phyloP scores from a whole-genome alignment of 2,113 vertebrate genomes.

The Corapipo altera region DNA sequence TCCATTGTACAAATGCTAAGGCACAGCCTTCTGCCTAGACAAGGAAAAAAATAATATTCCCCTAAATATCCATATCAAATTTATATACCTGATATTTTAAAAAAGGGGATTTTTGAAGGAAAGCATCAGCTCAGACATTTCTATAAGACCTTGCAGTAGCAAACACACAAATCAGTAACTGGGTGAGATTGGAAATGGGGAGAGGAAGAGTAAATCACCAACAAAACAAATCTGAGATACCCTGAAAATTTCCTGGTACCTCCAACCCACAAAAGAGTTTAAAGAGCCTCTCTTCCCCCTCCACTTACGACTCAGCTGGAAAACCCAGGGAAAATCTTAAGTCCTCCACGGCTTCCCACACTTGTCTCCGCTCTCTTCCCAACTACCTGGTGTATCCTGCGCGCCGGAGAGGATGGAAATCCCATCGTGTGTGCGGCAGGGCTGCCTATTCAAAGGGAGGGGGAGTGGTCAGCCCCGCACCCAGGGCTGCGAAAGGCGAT shows the following conservation, averaged over 20 bases:
- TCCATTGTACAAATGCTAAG: background rate
- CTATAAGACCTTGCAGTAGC: background rate
- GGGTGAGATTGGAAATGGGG: background rate
- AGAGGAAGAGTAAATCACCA: background rate
- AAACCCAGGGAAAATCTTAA: constrained; percentile 9
- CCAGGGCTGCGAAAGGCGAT: constrained; percentile 29
- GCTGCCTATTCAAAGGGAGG: constrained; percentile 81
- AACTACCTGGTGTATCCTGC: constrained; percentile 72
- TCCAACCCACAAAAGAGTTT: background rate
- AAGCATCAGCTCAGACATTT: background rate
- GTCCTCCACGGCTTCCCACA: constrained; percentile 48
- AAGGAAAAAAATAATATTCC: background rate
- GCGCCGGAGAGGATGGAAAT: constrained; percentile 81
- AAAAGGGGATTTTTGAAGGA: background rate
- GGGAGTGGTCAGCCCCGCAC: constrained; percentile 74
- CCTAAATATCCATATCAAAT: background rate
- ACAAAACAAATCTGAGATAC: background rate
- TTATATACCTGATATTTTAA: background rate
- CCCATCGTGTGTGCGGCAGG: constrained; percentile 80
- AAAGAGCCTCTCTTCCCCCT: background rate
- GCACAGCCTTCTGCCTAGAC: background rate
- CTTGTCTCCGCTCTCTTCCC: constrained; percentile 52
- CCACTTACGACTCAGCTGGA: constrained; percentile 69
- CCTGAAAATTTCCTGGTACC: background rate
- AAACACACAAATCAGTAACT: background rate